phyloP scores from a whole-genome alignment of 2,113 vertebrate species.

The Arvicanthis niloticus region DNA sequence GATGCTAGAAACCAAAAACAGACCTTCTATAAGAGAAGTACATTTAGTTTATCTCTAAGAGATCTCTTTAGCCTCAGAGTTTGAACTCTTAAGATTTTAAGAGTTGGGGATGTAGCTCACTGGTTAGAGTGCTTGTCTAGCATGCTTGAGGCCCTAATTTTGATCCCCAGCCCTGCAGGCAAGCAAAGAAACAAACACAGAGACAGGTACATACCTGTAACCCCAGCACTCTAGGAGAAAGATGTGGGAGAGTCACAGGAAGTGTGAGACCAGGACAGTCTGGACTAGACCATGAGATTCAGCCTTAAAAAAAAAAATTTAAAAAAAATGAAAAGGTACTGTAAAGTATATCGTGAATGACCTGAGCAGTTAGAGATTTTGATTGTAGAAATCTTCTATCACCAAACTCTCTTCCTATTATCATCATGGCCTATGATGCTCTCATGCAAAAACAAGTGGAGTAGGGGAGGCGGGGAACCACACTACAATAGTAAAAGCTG shows the following conservation, averaged over 20 bases:
- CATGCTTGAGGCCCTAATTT: not conserved
- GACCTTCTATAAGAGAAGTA: not conserved
- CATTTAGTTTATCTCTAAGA: not conserved
- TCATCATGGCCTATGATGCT: not conserved
- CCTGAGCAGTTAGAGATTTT: conserved; percentile 26
- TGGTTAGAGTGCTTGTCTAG: not conserved
- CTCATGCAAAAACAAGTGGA: conserved; percentile 46
- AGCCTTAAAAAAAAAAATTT: not conserved
- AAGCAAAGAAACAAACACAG: not conserved
- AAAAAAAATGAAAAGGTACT: not conserved
- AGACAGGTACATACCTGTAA: not conserved
- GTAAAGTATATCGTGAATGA: not conserved
- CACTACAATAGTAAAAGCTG: conserved; percentile 8
- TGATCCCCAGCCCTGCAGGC: not conserved
- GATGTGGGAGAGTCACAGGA: not conserved
- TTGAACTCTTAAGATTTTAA: conserved; percentile 30
- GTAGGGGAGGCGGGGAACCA: not conserved
- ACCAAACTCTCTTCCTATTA: conserved; percentile 11
- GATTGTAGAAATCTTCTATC: conserved; percentile 35
- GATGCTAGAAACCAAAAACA: not conserved
- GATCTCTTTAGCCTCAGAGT: not conserved
- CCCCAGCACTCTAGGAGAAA: not conserved
- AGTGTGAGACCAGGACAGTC: not conserved
- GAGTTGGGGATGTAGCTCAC: not conserved
- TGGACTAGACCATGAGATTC: not conserved